These are phyloP conservation scores for Graptemys geographica DNA, from an alignment of 2,797 vertebrate genomes.

Conservation along the genomic window DNA sequence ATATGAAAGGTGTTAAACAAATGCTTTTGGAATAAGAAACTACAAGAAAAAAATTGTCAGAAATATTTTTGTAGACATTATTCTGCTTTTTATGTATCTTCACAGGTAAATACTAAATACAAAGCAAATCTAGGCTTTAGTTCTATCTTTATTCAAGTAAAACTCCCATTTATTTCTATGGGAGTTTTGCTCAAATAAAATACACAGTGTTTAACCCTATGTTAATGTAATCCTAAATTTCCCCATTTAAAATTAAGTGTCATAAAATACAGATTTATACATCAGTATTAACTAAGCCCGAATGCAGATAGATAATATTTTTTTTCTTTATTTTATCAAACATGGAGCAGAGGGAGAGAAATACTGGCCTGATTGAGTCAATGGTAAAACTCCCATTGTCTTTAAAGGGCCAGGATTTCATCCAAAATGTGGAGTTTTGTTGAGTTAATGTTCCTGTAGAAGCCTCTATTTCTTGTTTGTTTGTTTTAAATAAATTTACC, in stretches of 20 bases:
- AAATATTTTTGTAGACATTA: neutral
- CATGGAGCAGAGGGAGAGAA: neutral
- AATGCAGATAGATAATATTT: neutral
- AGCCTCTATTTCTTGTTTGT: neutral
- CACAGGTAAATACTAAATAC: neutral
- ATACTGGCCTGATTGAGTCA: neutral
- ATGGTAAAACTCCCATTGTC: neutral
- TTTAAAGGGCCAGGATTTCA: neutral
- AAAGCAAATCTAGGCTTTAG: neutral
- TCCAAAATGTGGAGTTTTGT: neutral
- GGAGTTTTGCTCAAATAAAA: neutral
- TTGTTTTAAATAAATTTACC: neutral
- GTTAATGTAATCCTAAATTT: neutral
- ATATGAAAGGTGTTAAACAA: neutral
- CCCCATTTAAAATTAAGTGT: neutral
- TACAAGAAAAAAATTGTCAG: neutral
- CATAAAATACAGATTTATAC: neutral
- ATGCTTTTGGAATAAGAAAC: neutral
- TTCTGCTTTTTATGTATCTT: neutral
- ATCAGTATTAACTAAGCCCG: neutral
- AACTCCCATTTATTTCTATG: neutral
- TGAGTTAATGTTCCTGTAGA: neutral
- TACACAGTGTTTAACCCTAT: neutral
- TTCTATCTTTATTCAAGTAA: neutral
- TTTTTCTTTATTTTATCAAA: neutral